Base-by-base conservation (phyloP, 2,113 vertebrate species). In the Megaceryle torquata region DNA sequence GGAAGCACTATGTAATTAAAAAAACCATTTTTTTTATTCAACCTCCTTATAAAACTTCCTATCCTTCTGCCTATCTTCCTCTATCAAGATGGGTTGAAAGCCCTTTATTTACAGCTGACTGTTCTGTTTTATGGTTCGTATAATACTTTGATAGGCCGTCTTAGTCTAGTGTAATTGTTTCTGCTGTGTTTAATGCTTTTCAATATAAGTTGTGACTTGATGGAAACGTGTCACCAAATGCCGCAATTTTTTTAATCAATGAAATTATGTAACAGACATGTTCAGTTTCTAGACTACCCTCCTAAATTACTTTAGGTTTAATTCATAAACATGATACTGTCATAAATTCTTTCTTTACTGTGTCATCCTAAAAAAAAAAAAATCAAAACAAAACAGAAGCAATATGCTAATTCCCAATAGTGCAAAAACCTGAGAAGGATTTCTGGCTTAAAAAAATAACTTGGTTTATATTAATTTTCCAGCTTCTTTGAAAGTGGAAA, bases 1-100 rank as follows among this genome's bases (percentile, higher is more conserved):
- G 78, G 54, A 71, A 90, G 33, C 44, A 46, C 78, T 95, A 24
- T 10, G 1, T 86, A 89, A 88, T 92, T 96, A 88, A 91, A 96
- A 76, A 86, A 90, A 76, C 75, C 33, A 13, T 82, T 57, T 64
- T 78, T 91, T 88, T 80, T 56, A 76, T 82, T 86, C 82, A 85
- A 94, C 29, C 25, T 4, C 3, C 63, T 92, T 83, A 59, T 2
- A 82, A 67, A 57, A 86, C 77, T 78, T 75, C 57, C 53, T 71
- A 37, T 63, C 48, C 53, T 35, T 53, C 67, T 91, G 48, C 53
- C 13, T 86, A 82, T 93, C 61, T 86, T 75, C 26, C 31, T 7
- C 28, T 53, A 20, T 82, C 43, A 64, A 44, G 60, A 67, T 24
- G 15, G 24, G 24, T 67, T 70, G 51, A 85, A 86, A 84, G 15